phyloP scores from a whole-genome alignment of 2,888 invertebrate genomes.

The Caenorhabditis doughertyi region DNA sequence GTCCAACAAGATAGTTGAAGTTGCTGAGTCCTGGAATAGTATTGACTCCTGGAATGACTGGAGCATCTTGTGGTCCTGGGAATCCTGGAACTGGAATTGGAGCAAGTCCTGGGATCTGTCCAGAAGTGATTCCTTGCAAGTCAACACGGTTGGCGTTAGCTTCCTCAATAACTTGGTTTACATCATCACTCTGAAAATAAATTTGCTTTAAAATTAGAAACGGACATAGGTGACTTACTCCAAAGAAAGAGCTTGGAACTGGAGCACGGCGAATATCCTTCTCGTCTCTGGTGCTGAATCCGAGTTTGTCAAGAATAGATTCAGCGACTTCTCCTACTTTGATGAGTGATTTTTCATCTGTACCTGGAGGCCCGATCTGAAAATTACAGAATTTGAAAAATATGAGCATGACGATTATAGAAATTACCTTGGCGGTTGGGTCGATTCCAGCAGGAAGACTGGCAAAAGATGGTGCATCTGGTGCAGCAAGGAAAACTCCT shows the following conservation, averaged over 20 bases:
- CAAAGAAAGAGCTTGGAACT: conserved; percentile 68
- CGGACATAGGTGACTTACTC: conserved; percentile 25
- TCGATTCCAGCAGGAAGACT: conserved; percentile 62
- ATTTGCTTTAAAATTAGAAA: neutral
- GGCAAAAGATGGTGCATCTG: conserved; percentile 63
- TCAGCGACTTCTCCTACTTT: conserved; percentile 80
- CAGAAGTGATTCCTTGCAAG: conserved; percentile 77
- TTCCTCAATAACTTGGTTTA: conserved; percentile 76
- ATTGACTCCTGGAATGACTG: conserved; percentile 83
- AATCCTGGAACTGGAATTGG: conserved; percentile 83
- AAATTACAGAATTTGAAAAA: neutral
- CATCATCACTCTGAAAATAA: conserved; percentile 77
- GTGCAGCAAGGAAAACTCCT: conserved; percentile 48
- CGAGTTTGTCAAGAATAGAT: conserved; percentile 79
- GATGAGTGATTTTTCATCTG: conserved; percentile 61
- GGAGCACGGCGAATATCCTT: conserved; percentile 68
- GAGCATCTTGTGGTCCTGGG: conserved; percentile 81
- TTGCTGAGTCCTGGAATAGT: conserved; percentile 83
- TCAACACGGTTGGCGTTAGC: conserved; percentile 80
- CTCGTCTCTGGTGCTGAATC: conserved; percentile 68
- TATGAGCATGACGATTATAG: too few species aligned
- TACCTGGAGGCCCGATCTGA: conserved; percentile 58
- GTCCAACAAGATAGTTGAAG: conserved; percentile 83
- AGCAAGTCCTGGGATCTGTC: conserved; percentile 81
- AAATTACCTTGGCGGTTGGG: conserved; percentile 50